phyloP scores from a whole-genome alignment of 2,797 vertebrate genomes.

The Spea hammondii region DNA sequence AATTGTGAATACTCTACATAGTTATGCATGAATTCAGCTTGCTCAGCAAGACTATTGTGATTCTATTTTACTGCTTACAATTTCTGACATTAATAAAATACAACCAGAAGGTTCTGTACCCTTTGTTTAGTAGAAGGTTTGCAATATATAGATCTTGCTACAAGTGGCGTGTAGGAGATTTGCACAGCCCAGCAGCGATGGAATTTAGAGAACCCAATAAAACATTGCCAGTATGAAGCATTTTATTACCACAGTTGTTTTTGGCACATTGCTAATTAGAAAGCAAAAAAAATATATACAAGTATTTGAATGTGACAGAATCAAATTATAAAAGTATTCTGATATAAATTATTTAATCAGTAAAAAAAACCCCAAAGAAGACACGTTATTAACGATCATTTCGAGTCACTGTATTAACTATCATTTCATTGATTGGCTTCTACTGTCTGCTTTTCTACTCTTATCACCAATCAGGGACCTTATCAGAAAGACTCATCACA shows the following conservation, averaged over 20 bases:
- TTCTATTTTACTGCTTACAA: not conserved
- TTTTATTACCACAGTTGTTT: conserved; percentile 57
- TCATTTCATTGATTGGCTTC: conserved; percentile 63
- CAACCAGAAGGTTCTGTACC: not conserved
- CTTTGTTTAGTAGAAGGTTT: conserved; percentile 4
- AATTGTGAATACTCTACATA: not conserved
- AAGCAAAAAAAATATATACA: conserved; percentile 58
- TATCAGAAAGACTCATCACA: conserved; percentile 62
- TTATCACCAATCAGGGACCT: conserved; percentile 62
- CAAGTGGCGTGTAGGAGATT: conserved; percentile 1
- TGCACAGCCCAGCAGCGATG: conserved; percentile 24
- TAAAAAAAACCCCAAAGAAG: conserved; percentile 56
- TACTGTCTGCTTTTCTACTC: conserved; percentile 58
- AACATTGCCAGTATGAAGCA: conserved; percentile 56
- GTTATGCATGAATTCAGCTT: not conserved
- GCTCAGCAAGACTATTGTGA: not conserved
- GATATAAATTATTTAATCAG: conserved; percentile 68
- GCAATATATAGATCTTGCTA: conserved; percentile 14
- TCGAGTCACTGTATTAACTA: conserved; percentile 63
- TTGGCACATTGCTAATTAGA: conserved; percentile 65
- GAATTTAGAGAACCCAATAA: conserved; percentile 52
- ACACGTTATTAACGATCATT: conserved; percentile 63
- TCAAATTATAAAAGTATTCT: conserved; percentile 67
- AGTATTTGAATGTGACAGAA: conserved; percentile 64
- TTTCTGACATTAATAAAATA: conserved; percentile 25